Evolutionary conservation across 2,113 vertebrate species (phyloP).

Genomic region (Baryphthengus martii): DNA sequence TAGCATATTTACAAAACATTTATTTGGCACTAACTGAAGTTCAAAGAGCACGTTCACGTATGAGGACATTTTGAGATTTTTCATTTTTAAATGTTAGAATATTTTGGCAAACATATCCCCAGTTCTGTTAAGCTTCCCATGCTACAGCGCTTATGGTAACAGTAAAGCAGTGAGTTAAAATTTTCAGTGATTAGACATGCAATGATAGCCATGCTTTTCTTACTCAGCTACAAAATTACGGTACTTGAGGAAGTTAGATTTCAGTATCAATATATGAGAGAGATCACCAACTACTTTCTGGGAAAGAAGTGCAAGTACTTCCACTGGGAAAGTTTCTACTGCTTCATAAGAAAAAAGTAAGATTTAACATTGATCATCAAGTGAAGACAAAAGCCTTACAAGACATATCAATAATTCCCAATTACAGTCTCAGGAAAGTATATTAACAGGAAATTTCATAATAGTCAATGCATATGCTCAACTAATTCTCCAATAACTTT

Average conservation of each 20-base stretch:
- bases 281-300: background rate
- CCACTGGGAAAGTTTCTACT: background rate
- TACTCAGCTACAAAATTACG: background rate
- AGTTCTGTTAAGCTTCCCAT: background rate
- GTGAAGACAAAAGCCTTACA: background rate
- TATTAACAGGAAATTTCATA: background rate
- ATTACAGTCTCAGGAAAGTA: background rate
- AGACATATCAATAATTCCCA: background rate
- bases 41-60: background rate
- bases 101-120: background rate
- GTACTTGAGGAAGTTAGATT: background rate
- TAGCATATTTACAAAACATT: background rate
- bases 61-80: rapidly evolving
- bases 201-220: conserved; percentile 6
- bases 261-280: rapidly evolving
- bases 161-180: background rate
- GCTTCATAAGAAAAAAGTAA: background rate
- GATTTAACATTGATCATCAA: background rate
- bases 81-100: background rate
- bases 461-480: background rate
- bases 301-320: background rate
- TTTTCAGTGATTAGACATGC: background rate
- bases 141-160: background rate
- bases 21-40: background rate
- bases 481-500: background rate